phyloP scores from a whole-genome alignment of 2,888 invertebrate genomes.

The Anarsia innoxiella region DNA sequence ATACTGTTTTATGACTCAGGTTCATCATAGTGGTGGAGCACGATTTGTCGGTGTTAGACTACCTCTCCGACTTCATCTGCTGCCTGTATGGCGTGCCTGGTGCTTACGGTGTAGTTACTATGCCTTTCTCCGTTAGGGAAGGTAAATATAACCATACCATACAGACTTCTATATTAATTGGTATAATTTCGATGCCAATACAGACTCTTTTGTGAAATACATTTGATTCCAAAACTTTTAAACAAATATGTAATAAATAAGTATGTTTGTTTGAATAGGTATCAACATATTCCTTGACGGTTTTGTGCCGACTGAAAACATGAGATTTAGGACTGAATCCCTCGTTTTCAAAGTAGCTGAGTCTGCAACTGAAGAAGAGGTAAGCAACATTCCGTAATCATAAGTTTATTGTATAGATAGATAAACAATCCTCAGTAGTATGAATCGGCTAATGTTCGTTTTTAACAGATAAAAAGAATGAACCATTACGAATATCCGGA shows the following conservation, averaged over 20 bases:
- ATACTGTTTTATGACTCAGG: conserved; percentile 74
- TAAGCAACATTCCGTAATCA: too few species aligned
- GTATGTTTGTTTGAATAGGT: conserved; percentile 58
- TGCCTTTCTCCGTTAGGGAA: conserved; percentile 99
- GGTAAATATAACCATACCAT: too few species aligned
- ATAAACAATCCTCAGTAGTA: too few species aligned
- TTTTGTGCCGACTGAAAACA: conserved; percentile 99
- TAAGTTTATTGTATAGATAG: too few species aligned
- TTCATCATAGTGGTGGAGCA: conserved; percentile 99
- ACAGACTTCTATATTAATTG: too few species aligned
- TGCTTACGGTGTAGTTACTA: conserved; percentile 99
- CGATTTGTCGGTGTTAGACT: conserved; percentile 98
- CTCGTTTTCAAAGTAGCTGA: conserved; percentile 99
- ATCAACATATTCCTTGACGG: conserved; percentile 99
- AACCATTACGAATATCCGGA: conserved; percentile 96
- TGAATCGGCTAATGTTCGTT: neutral
- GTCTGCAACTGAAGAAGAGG: conserved; percentile 97
- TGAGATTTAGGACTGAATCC: conserved; percentile 97
- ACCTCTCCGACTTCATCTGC: conserved; percentile 99
- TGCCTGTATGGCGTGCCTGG: conserved; percentile 98
- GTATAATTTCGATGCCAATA: too few species aligned
- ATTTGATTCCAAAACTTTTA: too few species aligned
- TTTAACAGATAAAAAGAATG: conserved; percentile 85
- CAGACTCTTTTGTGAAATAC: too few species aligned
- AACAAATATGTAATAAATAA: too few species aligned